These are phyloP conservation scores for Peromyscus californicus DNA, from an alignment of 2,113 vertebrate genomes.

Conservation along the genomic window DNA sequence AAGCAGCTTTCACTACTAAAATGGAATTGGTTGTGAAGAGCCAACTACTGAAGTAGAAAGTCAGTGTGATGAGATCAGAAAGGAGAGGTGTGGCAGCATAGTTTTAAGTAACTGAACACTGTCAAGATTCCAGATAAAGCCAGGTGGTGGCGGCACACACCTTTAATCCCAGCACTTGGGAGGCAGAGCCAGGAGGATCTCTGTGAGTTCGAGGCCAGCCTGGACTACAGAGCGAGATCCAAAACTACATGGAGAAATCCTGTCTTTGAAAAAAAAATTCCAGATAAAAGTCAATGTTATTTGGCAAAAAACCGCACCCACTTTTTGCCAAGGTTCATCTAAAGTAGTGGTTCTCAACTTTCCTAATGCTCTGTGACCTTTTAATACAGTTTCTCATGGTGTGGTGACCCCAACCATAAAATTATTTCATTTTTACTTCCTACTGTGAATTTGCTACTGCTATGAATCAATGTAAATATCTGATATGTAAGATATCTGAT, in stretches of 20 bases:
- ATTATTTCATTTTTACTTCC: background rate
- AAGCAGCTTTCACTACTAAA: background rate
- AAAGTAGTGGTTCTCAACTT: background rate
- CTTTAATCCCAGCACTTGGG: no score
- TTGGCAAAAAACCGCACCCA: background rate
- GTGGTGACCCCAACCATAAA: background rate
- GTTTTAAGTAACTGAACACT: background rate
- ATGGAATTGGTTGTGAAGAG: background rate
- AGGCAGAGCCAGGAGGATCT: no score
- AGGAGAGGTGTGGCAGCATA: background rate
- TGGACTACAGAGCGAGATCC: no score
- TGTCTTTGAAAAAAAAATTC: background rate
- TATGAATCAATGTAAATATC: background rate
- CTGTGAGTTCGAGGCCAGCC: no score
- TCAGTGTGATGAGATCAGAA: background rate
- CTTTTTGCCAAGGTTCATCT: background rate
- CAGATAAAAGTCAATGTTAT: background rate
- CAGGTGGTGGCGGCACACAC: no score
- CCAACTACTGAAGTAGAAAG: background rate
- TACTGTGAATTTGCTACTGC: background rate
- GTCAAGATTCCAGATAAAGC: background rate
- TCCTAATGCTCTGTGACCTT: background rate
- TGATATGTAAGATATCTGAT: background rate
- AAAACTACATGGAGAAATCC: no score
- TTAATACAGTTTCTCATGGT: background rate